Percentiles rank a stretch among this genome's conserved stretches.
phyloP scores from a whole-genome alignment of 2,797 vertebrate species.

The Carduelis carduelis region DNA sequence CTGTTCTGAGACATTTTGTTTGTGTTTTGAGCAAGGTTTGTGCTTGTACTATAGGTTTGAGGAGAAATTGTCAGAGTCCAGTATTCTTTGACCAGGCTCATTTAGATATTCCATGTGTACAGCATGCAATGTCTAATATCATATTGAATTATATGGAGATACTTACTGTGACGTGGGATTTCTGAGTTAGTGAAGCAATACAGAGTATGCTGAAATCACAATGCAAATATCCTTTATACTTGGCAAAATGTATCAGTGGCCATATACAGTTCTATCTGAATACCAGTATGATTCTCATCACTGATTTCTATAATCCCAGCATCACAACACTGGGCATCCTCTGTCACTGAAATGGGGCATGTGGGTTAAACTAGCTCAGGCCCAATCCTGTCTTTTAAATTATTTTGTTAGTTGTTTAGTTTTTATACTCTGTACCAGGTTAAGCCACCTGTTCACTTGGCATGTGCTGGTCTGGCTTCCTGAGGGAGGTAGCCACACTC shows the following conservation, averaged over 20 bases:
- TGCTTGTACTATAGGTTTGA: background rate
- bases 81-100: background rate
- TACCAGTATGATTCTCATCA: background rate
- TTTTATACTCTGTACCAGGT: background rate
- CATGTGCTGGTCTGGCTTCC: background rate
- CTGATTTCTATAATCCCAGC: background rate
- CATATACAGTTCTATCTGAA: accelerated
- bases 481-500: background rate
- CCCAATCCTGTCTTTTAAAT: background rate
- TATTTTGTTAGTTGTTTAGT: background rate
- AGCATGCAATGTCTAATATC: background rate
- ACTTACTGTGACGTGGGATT: background rate
- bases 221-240: background rate
- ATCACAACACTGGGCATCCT: background rate
- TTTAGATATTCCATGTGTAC: background rate
- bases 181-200: background rate
- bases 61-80: background rate
- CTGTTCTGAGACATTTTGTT: background rate
- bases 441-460: background rate
- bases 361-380: background rate
- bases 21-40: background rate
- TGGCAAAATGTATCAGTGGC: background rate
- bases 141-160: background rate
- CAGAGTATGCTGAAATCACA: background rate
- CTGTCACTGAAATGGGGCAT: accelerated